A percentile compares a stretch with the other conserved stretches of the same genome.
Conservation (phyloP, 2,113 vertebrate species). For the Gymnobelideus leadbeateri region DNA sequence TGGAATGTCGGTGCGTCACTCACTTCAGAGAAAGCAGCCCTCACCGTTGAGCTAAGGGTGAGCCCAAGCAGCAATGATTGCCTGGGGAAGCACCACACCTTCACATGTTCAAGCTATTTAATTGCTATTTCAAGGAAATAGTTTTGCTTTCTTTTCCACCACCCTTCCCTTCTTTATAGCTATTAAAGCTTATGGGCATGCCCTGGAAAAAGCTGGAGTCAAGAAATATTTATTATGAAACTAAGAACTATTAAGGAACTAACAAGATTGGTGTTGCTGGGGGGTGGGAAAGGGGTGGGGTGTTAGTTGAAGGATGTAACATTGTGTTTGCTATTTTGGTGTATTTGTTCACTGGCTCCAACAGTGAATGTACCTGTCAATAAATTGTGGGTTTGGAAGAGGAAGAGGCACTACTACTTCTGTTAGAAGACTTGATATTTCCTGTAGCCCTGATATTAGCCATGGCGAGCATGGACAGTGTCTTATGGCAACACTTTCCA, state of each 20-base stretch:
- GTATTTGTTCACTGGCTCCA: neutral
- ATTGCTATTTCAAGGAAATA: conserved; percentile 1
- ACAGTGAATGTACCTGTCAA: neutral
- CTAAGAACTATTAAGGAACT: neutral
- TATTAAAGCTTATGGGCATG: conserved; percentile 3
- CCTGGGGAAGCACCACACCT: neutral
- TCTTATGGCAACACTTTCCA: neutral
- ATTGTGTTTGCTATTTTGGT: neutral
- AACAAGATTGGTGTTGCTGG: neutral
- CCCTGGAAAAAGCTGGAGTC: neutral
- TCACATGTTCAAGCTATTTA: neutral
- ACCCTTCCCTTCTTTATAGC: neutral
- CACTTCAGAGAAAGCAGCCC: neutral
- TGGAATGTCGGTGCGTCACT: neutral
- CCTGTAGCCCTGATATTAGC: too few relatives aligned
- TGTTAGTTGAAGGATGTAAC: neutral
- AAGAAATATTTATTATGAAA: neutral
- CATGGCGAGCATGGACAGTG: neutral
- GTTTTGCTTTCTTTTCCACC: conserved; percentile 11
- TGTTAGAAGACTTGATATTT: neutral
- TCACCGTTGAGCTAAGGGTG: conserved; percentile 13
- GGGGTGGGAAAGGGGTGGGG: neutral
- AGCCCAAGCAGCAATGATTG: neutral
- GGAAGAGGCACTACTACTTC: neutral
- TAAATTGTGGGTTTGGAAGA: neutral